phyloP scores from a whole-genome alignment of 2,797 vertebrate species.

The Paguma larvata region DNA sequence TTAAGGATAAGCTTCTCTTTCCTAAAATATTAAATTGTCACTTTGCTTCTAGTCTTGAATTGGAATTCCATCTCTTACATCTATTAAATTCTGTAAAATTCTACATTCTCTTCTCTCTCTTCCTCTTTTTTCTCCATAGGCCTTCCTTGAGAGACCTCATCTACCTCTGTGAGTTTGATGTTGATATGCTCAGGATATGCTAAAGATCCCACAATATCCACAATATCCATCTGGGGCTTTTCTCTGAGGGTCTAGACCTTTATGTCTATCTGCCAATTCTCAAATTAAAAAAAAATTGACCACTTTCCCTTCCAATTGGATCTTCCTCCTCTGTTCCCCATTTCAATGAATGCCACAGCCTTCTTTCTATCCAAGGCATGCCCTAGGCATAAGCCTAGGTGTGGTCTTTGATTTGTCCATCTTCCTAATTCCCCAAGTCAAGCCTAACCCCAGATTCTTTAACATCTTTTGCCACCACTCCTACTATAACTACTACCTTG shows the following conservation, averaged over 20 bases:
- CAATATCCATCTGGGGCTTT: background rate
- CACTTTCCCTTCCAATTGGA: background rate
- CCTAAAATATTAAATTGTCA: background rate
- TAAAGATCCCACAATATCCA: background rate
- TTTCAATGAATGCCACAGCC: background rate
- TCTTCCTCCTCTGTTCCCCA: background rate
- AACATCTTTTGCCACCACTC: background rate
- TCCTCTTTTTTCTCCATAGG: background rate
- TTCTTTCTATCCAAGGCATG: background rate
- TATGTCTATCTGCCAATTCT: background rate
- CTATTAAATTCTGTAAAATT: conserved; percentile 17
- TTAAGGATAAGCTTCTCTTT: conserved; percentile 7
- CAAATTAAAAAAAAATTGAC: background rate
- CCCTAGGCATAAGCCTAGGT: background rate
- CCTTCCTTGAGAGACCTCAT: background rate
- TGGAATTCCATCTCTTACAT: background rate
- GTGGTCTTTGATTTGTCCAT: background rate
- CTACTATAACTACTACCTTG: background rate
- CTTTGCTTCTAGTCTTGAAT: background rate
- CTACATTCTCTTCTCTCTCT: background rate
- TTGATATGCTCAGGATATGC: background rate
- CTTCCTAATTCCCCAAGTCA: background rate
- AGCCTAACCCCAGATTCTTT: background rate
- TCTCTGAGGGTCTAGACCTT: background rate
- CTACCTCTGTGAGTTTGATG: background rate